Percentiles rank a stretch among this genome's conserved stretches.
phyloP scores from a whole-genome alignment of 2,797 vertebrate species.

The Parotocinclus haroldoi region DNA sequence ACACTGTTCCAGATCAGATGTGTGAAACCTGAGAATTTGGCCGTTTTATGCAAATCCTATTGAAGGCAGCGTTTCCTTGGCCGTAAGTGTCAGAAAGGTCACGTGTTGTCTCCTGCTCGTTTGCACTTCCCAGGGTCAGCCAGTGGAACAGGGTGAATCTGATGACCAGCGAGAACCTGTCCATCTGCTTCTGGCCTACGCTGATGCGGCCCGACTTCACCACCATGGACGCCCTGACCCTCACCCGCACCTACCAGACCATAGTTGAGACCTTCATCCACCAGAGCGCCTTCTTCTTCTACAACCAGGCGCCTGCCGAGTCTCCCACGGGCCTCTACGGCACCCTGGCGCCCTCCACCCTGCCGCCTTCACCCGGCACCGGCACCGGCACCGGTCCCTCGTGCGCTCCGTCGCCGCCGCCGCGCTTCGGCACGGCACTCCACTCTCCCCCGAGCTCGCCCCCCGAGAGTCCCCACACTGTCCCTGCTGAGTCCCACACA shows the following conservation, averaged over 20 bases:
- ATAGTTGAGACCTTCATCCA: slow-evolving; percentile 98
- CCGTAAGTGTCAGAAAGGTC: too few relatives aligned
- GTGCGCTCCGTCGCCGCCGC: slow-evolving; percentile 67
- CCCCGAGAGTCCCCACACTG: slow-evolving; percentile 74
- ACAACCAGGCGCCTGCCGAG: slow-evolving; percentile 82
- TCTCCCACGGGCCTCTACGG: slow-evolving; percentile 74
- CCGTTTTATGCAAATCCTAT: too few relatives aligned
- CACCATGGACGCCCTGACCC: slow-evolving; percentile 95
- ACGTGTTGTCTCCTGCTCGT: too few relatives aligned
- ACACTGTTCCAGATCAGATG: too few relatives aligned
- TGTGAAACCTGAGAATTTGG: too few relatives aligned
- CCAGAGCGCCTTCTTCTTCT: slow-evolving; percentile 94
- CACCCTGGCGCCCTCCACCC: slow-evolving; percentile 61
- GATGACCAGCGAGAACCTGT: slow-evolving; percentile 96
- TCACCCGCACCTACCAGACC: slow-evolving; percentile 96
- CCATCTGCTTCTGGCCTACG: slow-evolving; percentile 98
- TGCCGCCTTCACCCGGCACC: slow-evolving; percentile 77
- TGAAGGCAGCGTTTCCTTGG: too few relatives aligned
- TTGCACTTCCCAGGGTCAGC: slow-evolving; percentile 75
- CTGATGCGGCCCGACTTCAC: slow-evolving; percentile 93
- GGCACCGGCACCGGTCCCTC: slow-evolving; percentile 68
- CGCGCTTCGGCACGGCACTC: slow-evolving; percentile 75
- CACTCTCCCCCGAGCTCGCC: slow-evolving; percentile 83
- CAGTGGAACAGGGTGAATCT: slow-evolving; percentile 87
- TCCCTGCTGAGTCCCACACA: slow-evolving; percentile 82